Base-by-base conservation (phyloP, 2,888 invertebrate genomes). In the Caenorhabditis doughertyi region DNA sequence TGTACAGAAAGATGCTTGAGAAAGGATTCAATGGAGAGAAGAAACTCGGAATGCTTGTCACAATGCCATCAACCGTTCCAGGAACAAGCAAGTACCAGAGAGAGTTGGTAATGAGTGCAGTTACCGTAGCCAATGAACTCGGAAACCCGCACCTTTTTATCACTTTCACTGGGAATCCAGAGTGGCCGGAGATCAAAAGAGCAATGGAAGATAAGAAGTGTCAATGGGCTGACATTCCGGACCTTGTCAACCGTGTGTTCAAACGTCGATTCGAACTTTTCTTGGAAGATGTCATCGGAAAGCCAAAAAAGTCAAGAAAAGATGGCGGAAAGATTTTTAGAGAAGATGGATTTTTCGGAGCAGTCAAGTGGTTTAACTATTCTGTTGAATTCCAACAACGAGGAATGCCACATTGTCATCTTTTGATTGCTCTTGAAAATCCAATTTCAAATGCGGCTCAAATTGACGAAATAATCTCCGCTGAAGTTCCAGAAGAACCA, bases 391-490 rank as follows among this genome's bases (percentile, higher is more conserved):
- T 27, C 53, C 53, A 53, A 27, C 8, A 21, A 39, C 8, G 39
- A 21, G 35, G 58, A 39, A 56, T 56, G 56, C 56, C 56, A 5
- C 56, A 56, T n/a, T 29, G 29, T 9, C 32, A 56, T 18, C n/a
- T 56, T 0, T 21, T 56, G 32, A n/a, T 32, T 1, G 32, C 18
- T 11, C 21, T 56, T 16, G 21, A 32, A 35, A 16, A 32, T 2
- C 13, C 27, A 1, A 18, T 56, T 1, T 18, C 32, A 9, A 18
- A 32, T n/a, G 27, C 56, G 11, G 5, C 2, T 16, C 56, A 56
- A 32, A 18, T 56, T 18, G 56, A 56, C 16, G 9, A 18, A 9
- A 56, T 56, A 3, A 56, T 35, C 29, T 8, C 55, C 0, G 56
- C 32, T 2, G 21, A 56, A 18, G 21, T 56, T n/a, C 56, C 56